phyloP scores from a whole-genome alignment of 23 tunicate species.

The Pegea sp. region DNA sequence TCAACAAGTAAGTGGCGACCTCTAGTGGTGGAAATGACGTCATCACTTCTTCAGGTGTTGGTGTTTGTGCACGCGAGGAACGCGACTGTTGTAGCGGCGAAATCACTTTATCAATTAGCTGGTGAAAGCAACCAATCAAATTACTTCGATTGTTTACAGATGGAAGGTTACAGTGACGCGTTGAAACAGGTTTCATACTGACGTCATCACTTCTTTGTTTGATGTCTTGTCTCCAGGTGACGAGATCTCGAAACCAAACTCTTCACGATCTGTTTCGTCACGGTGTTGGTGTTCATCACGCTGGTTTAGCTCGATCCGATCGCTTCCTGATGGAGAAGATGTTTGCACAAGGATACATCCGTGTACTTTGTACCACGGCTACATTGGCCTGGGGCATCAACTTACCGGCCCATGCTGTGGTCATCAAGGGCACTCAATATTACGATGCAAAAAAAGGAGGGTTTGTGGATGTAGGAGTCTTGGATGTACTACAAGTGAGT shows the following conservation, averaged over 20 bases:
- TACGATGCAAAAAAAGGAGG: slow-evolving; percentile 71
- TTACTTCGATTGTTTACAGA: slow-evolving; percentile 29
- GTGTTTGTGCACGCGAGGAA: slow-evolving; percentile 94
- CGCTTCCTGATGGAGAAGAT: slow-evolving; percentile 59
- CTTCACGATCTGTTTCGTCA: slow-evolving; percentile 40
- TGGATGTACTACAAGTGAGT: slow-evolving; percentile 72
- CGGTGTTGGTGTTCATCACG: slow-evolving; percentile 85
- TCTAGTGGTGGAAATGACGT: neutral
- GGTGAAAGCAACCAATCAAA: slow-evolving; percentile 32
- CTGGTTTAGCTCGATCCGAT: slow-evolving; percentile 82
- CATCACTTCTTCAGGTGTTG: slow-evolving; percentile 41
- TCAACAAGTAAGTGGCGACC: slow-evolving; percentile 22
- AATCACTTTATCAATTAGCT: slow-evolving; percentile 61
- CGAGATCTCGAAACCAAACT: slow-evolving; percentile 50
- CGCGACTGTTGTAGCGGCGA: slow-evolving; percentile 60
- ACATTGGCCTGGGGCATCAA: slow-evolving; percentile 99
- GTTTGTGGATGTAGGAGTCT: slow-evolving; percentile 72
- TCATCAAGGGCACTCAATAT: slow-evolving; percentile 64
- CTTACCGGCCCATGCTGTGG: slow-evolving; percentile 95
- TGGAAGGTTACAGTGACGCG: slow-evolving; percentile 47
- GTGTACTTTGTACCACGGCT: slow-evolving; percentile 89
- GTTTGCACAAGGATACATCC: slow-evolving; percentile 37
- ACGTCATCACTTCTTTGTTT: too few relatives aligned
- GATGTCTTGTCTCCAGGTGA: slow-evolving; percentile 12
- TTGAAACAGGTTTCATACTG: slow-evolving; percentile 29